phyloP scores from a whole-genome alignment of 2,113 vertebrate species.

The Elanus axillaris region DNA sequence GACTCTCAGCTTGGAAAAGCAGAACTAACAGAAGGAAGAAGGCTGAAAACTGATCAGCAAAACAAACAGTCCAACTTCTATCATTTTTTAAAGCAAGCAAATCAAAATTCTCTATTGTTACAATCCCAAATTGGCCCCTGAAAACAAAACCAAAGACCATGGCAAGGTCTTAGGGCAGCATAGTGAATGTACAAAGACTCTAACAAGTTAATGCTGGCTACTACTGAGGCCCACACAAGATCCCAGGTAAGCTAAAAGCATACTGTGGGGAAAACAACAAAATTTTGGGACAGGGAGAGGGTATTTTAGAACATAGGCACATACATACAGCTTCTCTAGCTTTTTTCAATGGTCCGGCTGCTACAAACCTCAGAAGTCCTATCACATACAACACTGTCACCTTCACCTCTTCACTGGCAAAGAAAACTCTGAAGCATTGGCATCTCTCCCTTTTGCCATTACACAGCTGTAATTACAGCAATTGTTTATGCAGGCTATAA shows the following conservation, averaged over 20 bases:
- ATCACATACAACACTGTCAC: neutral
- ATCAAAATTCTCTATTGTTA: neutral
- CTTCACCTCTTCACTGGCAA: neutral
- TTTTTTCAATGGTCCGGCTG: neutral
- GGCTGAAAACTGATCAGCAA: neutral
- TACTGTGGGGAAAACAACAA: neutral
- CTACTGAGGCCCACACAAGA: neutral
- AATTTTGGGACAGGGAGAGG: neutral
- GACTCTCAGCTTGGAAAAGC: neutral
- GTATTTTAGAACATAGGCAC: neutral
- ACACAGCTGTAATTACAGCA: neutral
- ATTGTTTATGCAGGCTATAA: neutral
- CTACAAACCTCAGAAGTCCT: neutral
- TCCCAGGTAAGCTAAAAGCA: neutral
- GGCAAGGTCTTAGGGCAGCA: neutral
- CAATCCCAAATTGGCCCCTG: neutral
- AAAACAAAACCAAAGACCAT: neutral
- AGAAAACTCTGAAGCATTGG: neutral
- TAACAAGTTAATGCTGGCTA: neutral
- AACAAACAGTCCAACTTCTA: neutral
- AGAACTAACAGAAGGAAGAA: neutral
- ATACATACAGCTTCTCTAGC: neutral
- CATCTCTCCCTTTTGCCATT: neutral
- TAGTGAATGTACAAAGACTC: rapidly evolving
- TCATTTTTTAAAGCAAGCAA: neutral